These are phyloP conservation scores for Frankliniella fusca DNA, from an alignment of 2,888 invertebrate species.

Conservation along the genomic window DNA sequence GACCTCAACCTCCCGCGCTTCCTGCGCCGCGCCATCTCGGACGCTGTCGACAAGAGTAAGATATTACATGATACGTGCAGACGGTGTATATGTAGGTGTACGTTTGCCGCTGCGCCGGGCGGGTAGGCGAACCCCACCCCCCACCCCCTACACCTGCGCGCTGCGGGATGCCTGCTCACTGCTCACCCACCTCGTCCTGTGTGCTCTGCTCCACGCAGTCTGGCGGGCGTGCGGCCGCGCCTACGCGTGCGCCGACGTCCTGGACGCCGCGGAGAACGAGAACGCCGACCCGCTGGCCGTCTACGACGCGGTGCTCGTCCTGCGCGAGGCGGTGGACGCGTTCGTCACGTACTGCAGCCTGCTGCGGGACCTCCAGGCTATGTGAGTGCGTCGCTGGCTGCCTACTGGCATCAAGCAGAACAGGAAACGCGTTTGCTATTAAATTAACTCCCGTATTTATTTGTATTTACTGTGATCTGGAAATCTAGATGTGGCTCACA, in stretches of 20 bases:
- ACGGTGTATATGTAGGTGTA: not conserved
- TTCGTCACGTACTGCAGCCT: conserved; percentile 18
- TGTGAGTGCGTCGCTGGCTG: not conserved
- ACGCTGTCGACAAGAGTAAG: not conserved
- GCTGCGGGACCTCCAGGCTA: conserved; percentile 6
- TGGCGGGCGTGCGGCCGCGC: not conserved
- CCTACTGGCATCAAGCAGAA: too few species aligned
- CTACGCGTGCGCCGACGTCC: not conserved
- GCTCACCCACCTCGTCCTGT: not conserved
- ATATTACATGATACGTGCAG: too few species aligned
- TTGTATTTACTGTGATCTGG: too few species aligned
- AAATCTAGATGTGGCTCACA: too few species aligned
- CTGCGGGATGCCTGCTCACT: not conserved
- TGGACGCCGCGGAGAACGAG: not conserved
- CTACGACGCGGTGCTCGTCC: not conserved
- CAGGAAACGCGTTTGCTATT: too few species aligned
- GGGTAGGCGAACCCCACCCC: not conserved
- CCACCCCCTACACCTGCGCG: too few species aligned
- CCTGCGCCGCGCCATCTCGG: conserved; percentile 9
- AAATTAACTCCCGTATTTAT: too few species aligned
- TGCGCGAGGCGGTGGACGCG: conserved; percentile 8
- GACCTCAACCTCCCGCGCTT: not conserved
- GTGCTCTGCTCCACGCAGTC: not conserved
- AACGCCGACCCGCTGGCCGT: conserved; percentile 3
- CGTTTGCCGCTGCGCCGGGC: not conserved